Evolutionary conservation across 2,113 vertebrate species (phyloP).

Genomic region (Promerops cafer): DNA sequence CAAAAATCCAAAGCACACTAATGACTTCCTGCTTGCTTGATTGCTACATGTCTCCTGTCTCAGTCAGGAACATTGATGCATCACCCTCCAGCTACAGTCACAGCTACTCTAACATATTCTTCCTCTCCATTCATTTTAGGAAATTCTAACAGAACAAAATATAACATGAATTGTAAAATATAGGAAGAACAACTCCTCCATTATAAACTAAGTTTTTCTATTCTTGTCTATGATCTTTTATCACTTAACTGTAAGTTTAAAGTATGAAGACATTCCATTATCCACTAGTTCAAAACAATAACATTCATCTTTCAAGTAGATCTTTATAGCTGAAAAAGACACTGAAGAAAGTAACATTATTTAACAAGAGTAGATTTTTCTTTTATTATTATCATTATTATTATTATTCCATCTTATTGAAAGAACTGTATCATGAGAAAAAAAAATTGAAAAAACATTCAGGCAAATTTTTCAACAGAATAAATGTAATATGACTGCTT

Average conservation of each 20-base stretch:
- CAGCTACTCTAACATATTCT: background rate
- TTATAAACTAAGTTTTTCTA: background rate
- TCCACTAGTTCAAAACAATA: background rate
- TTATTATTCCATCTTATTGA: background rate
- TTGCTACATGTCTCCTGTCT: background rate
- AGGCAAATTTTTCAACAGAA: constrained; percentile 19
- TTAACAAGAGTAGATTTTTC: background rate
- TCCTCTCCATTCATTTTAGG: background rate
- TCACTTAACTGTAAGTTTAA: background rate
- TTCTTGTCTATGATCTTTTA: background rate
- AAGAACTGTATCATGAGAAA: background rate
- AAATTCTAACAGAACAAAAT: background rate
- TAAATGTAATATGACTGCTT: constrained; percentile 17
- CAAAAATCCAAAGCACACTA: fast-evolving
- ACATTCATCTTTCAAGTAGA: background rate
- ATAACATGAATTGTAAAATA: background rate
- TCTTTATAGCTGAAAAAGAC: background rate
- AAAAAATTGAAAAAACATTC: background rate
- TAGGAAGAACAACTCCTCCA: background rate
- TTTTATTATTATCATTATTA: background rate
- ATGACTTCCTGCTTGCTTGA: background rate
- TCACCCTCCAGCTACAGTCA: background rate
- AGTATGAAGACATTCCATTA: background rate
- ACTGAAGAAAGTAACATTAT: background rate
- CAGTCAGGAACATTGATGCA: fast-evolving